Evolutionary conservation across 2,113 vertebrate genomes (phyloP), one percentile per base, ranked within the genome.

Genomic region (Melanostigma gelatinosum): DNA sequence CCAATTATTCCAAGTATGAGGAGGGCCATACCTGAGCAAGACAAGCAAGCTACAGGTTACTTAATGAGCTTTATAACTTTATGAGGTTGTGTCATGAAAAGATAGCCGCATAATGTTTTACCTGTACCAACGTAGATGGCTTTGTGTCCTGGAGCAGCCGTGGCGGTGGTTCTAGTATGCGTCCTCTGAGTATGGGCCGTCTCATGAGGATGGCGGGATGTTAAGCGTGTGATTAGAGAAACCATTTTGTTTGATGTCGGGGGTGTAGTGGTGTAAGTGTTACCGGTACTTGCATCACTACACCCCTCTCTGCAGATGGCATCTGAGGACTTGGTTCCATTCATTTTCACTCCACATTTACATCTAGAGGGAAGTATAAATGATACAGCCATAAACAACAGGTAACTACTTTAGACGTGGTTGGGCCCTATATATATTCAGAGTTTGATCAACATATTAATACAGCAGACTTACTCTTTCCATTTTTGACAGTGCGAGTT

Each of bases 381-480:
- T 18, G 7, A 72, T 24, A 22, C 36, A 73, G 36, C 24, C 27
- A 29, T 73, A 0, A 79, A 67, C 4, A 67, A 15, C 7, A 16
- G 29, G 8, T 38, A 16, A 38, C 7, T 16, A 4, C 3, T 32
- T 24, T 4, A 64, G 3, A 34, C 13, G 24, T 42, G 15, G n/a
- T n/a, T 60, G 29, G 29, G 29, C 29, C 29, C 29, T 29, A 29
- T 46, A 6, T 52, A 8, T 57, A 6, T 24, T n/a, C 9, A 50
- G 4, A 27, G 4, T 8, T 16, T 13, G 29, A 44, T 40, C 66
- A 71, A 72, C 0, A 61, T 4, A 11, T 58, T 8, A 44, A 67
- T 7, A 70, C 8, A 57, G 15, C 8, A 3, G 18, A 80, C 89
- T 6, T 90, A 94, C 93, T 79, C 38, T 66, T 36, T 91, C 92